phyloP scores from a whole-genome alignment of 2,888 invertebrate genomes.

The Heliconius sara region DNA sequence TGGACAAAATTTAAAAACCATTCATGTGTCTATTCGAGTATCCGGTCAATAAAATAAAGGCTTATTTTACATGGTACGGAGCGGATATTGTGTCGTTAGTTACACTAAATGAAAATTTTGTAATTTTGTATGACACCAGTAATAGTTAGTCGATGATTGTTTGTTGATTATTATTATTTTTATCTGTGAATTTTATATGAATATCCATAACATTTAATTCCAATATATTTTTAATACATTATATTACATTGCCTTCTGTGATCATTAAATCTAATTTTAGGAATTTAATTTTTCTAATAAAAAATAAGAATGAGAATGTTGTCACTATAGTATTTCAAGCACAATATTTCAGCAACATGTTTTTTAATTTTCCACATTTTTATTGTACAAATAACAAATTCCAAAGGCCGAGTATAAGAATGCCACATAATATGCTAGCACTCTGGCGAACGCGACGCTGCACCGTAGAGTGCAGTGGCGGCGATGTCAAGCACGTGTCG shows the following conservation, averaged over 20 bases:
- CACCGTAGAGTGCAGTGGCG: conserved; percentile 25
- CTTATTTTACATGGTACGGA: conserved; percentile 42
- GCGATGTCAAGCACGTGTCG: conserved; percentile 62
- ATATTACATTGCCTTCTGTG: no score
- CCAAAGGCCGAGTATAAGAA: not conserved
- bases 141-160: not conserved
- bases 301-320: no score
- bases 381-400: not conserved
- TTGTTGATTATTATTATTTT: no score
- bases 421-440: conserved; percentile 14
- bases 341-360: not conserved
- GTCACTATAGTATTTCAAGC: no score
- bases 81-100: conserved; percentile 41
- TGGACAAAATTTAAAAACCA: conserved; percentile 59
- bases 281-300: no score
- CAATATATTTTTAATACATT: no score
- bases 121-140: not conserved
- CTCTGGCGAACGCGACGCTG: conserved; percentile 17
- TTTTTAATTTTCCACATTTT: not conserved
- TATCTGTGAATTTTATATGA: no score
- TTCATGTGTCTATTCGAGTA: conserved; percentile 60
- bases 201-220: no score
- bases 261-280: no score
- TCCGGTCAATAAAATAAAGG: conserved; percentile 56
- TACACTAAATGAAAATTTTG: conserved; percentile 25